phyloP scores from a whole-genome alignment of 1,140 invertebrate species.

The Ephestia elutella region DNA sequence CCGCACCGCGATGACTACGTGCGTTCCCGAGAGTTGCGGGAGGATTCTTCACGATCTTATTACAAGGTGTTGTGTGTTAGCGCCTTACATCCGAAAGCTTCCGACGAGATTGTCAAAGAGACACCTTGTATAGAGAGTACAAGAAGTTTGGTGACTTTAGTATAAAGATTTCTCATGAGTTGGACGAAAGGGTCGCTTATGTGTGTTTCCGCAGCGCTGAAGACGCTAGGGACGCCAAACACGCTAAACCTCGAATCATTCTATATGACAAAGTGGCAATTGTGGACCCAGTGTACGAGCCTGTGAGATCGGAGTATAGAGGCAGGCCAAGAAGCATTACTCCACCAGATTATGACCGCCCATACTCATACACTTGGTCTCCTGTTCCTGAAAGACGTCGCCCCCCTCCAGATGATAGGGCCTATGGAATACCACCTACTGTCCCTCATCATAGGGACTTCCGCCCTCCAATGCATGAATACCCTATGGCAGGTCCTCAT shows the following conservation, averaged over 20 bases:
- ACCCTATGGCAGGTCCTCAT: conserved; percentile 77
- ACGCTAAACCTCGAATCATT: conserved; percentile 92
- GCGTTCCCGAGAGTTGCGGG: conserved; percentile 76
- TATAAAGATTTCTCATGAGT: conserved; percentile 91
- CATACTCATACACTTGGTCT: conserved; percentile 81
- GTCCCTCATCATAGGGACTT: conserved; percentile 84
- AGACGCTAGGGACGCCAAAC: conserved; percentile 95
- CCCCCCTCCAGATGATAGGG: conserved; percentile 82
- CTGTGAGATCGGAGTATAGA: conserved; percentile 78
- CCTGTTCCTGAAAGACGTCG: conserved; percentile 82
- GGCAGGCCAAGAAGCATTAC: conserved; percentile 78
- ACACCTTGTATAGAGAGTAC: conserved; percentile 94
- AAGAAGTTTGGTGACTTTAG: conserved; percentile 97
- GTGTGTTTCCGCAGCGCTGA: conserved; percentile 95
- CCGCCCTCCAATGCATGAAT: conserved; percentile 84
- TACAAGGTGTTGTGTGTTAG: conserved; percentile 96
- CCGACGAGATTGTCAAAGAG: conserved; percentile 94
- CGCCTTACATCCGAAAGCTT: conserved; percentile 93
- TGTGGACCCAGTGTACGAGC: conserved; percentile 95
- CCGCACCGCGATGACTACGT: conserved; percentile 87
- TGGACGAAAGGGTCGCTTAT: conserved; percentile 95
- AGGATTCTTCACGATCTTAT: conserved; percentile 80
- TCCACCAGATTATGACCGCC: conserved; percentile 80
- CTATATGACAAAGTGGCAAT: conserved; percentile 95
- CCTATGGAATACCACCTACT: conserved; percentile 84